Percentiles rank a stretch among this genome's conserved stretches.
phyloP scores from a whole-genome alignment of 2,113 vertebrate genomes.

The Nesogale talazaci region DNA sequence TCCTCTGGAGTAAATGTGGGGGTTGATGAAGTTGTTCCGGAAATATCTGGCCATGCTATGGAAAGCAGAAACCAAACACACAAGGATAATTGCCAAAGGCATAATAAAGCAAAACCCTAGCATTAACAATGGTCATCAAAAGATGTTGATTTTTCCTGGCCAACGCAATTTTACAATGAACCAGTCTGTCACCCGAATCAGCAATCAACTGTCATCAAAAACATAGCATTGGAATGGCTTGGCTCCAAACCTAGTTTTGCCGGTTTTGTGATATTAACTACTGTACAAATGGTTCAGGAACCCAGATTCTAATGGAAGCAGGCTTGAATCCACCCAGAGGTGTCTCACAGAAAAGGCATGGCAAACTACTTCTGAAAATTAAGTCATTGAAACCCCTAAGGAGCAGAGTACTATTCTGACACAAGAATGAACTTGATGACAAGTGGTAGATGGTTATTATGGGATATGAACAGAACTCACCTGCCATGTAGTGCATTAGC shows the following conservation, averaged over 20 bases:
- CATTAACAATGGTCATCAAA: too few relatives aligned
- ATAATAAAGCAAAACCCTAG: neutral
- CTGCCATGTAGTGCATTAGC: too few relatives aligned
- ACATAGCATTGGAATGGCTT: neutral
- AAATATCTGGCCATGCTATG: slow-evolving; percentile 93
- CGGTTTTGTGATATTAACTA: neutral
- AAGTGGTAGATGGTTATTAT: neutral
- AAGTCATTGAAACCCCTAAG: neutral
- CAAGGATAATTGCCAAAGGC: neutral
- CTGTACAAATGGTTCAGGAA: neutral
- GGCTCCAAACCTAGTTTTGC: neutral
- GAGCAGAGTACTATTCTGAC: neutral
- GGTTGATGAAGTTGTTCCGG: slow-evolving; percentile 88
- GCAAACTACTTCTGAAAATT: neutral
- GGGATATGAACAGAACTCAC: neutral
- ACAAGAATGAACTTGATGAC: neutral
- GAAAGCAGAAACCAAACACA: slow-evolving; percentile 35
- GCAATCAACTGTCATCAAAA: neutral
- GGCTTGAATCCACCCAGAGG: neutral
- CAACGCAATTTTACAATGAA: too few relatives aligned
- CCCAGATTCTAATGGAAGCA: neutral
- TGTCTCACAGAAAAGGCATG: neutral
- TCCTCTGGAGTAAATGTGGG: slow-evolving; percentile 81
- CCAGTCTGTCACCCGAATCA: too few relatives aligned
- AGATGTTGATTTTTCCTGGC: too few relatives aligned